These are phyloP conservation scores for Heloderma charlesbogerti DNA, from an alignment of 2,113 vertebrate species.

Conservation along the genomic window DNA sequence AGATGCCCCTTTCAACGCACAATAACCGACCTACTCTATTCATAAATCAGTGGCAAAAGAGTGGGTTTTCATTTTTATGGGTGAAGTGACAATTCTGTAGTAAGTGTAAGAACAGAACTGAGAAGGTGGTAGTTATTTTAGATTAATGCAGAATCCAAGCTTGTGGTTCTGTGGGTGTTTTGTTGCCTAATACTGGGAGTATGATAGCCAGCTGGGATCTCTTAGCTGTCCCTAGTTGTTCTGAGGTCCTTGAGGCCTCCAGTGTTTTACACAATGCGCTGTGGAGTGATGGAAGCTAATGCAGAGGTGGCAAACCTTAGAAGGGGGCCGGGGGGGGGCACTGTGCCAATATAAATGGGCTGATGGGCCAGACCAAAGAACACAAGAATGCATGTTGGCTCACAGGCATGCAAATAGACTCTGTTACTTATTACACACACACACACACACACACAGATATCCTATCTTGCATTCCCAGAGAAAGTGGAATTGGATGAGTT, in stretches of 20 bases:
- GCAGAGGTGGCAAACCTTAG: neutral
- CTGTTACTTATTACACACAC: neutral
- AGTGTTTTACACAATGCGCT: neutral
- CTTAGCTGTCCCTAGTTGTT: neutral
- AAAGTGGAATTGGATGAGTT: neutral
- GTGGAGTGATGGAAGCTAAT: neutral
- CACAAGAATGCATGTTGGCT: neutral
- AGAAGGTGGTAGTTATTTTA: neutral
- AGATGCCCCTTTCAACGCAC: neutral
- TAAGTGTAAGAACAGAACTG: neutral
- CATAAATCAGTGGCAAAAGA: neutral
- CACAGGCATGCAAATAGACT: neutral
- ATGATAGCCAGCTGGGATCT: neutral
- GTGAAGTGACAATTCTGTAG: neutral
- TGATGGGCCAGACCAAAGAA: neutral
- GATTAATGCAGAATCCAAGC: neutral
- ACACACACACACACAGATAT: neutral
- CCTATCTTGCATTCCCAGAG: neutral
- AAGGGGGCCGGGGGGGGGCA: too few species aligned
- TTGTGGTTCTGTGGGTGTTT: neutral
- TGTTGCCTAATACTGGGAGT: neutral
- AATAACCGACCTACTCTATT: neutral
- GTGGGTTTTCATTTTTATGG: neutral
- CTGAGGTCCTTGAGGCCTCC: neutral
- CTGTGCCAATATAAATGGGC: neutral